Evolutionary conservation across 2,888 invertebrate genomes (phyloP), one percentile per base, ranked within the genome.

Genomic region (Himalopsyche tibetana): DNA sequence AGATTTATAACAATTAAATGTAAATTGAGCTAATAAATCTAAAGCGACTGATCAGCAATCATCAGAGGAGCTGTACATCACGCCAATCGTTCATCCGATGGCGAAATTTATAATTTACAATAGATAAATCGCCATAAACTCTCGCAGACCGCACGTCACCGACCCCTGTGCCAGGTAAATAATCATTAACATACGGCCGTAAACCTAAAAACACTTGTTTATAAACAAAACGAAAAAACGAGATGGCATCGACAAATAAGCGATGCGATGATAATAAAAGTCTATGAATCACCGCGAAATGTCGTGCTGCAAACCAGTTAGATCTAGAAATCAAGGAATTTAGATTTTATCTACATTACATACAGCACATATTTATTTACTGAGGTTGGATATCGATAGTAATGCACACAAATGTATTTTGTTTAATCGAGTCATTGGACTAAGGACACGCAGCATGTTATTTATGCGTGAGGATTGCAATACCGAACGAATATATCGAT

Each of bases 281-380:
- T 12, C 38, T 15, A 74, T 74, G 74, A 74, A 36, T 74, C 74
- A 74, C 12, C 74, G 74, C 38, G 2, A 36, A 74, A 74, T 36
- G 28, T 63, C 36, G 74, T 74, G 74, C 74, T 12, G 3, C 12
- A 36, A 74, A 38, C 74, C 15, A 38, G 74, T 74, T 28, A 15
- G 38, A 74, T 36, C 74, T 74, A 38, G 74, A 74, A 36, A 12
- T 36, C 74, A 36, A 74, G 74, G 74, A 74, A 74, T 74, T 74
- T 74, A 74, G 74, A 74, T 74, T 74, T 74, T 36, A 15, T 12
- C 74, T 74, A 36, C 36, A 74, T 74, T 36, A 74, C 51, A 51
- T 74, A 9, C 28, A 74, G 74, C 12, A 12, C 36, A 74, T 69
- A 36, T 5, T 15, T 74, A 74, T 74, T 38, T 74, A 74, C 38